Evolutionary conservation across 1,140 invertebrate genomes (phyloP).

Genomic region (Hermetia illucens): DNA sequence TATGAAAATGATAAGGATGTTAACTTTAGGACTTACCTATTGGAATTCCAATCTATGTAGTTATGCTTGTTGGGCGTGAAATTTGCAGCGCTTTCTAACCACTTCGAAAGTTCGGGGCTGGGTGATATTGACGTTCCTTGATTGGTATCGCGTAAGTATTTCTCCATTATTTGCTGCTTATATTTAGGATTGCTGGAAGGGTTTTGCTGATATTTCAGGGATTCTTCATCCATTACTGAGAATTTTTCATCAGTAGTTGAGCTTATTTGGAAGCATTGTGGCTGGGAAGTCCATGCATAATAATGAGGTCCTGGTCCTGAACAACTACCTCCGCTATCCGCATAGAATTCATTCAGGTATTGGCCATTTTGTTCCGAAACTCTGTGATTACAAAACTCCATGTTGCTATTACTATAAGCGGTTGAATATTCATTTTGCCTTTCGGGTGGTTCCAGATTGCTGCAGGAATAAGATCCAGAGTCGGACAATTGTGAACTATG

Average conservation of each 20-base stretch:
- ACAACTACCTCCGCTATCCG: too few relatives aligned
- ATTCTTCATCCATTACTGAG: too few relatives aligned
- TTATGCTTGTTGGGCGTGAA: slow-evolving; percentile 49
- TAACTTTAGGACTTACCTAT: slow-evolving; percentile 14
- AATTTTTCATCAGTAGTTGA: slow-evolving; percentile 1
- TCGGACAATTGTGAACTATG: slow-evolving; percentile 1
- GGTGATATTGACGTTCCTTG: slow-evolving; percentile 13
- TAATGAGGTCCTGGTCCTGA: too few relatives aligned
- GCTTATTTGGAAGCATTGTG: slow-evolving; percentile 3
- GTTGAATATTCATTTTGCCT: background rate
- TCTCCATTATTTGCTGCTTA: slow-evolving; percentile 42
- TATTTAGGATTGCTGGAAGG: slow-evolving; percentile 27
- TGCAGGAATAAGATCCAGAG: background rate
- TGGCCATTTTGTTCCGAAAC: too few relatives aligned
- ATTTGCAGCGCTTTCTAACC: slow-evolving; percentile 50
- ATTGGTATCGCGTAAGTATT: slow-evolving; percentile 35
- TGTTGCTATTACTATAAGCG: background rate
- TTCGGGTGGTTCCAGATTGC: background rate
- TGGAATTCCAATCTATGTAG: slow-evolving; percentile 45
- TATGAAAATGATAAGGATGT: background rate
- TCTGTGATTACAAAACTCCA: background rate
- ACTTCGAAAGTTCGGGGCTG: slow-evolving; percentile 39
- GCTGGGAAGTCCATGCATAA: background rate
- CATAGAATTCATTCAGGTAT: too few relatives aligned
- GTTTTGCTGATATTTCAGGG: slow-evolving; percentile 6